Conservation (phyloP, 2,888 invertebrate genomes). For the Dione juno region DNA sequence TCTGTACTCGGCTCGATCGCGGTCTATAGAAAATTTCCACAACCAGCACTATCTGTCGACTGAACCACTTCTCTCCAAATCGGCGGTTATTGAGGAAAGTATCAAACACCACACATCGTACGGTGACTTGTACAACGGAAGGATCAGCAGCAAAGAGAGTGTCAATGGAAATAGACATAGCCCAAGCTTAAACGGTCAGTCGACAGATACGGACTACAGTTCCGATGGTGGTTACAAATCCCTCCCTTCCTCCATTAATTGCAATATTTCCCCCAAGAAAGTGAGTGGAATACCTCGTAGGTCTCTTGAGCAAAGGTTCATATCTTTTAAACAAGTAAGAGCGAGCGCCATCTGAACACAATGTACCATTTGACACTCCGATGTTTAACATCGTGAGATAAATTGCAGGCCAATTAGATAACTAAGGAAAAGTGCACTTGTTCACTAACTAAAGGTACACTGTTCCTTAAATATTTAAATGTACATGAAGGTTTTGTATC, state of each 20-base stretch:
- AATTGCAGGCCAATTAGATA: constrained; percentile 49
- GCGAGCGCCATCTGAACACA: constrained; percentile 66
- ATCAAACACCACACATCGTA: constrained; percentile 78
- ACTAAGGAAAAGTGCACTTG: constrained; percentile 7
- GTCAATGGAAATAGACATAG: constrained; percentile 74
- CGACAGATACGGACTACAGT: constrained; percentile 80
- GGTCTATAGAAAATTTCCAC: constrained; percentile 80
- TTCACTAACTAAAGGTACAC: neutral
- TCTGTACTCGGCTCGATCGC: constrained; percentile 70
- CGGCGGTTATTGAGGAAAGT: constrained; percentile 68
- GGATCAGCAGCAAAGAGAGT: constrained; percentile 75
- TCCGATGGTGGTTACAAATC: constrained; percentile 82
- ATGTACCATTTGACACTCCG: constrained; percentile 38
- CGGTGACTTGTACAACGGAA: constrained; percentile 74
- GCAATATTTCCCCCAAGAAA: constrained; percentile 71
- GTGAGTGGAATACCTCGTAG: constrained; percentile 78
- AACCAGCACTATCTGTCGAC: constrained; percentile 60
- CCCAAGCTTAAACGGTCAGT: constrained; percentile 73
- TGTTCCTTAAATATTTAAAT: constrained; percentile 21
- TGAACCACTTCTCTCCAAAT: constrained; percentile 60
- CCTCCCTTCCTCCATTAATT: constrained; percentile 79
- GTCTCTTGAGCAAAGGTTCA: constrained; percentile 76
- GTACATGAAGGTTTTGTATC: constrained; percentile 26
- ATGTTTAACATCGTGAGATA: constrained; percentile 14
- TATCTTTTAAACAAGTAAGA: constrained; percentile 74